A percentile compares a stretch with the other conserved stretches of the same genome.
Evolutionary conservation across 92 coral and sea anemone genomes (phyloP).

Genomic region (Zoanthus sociatus): DNA sequence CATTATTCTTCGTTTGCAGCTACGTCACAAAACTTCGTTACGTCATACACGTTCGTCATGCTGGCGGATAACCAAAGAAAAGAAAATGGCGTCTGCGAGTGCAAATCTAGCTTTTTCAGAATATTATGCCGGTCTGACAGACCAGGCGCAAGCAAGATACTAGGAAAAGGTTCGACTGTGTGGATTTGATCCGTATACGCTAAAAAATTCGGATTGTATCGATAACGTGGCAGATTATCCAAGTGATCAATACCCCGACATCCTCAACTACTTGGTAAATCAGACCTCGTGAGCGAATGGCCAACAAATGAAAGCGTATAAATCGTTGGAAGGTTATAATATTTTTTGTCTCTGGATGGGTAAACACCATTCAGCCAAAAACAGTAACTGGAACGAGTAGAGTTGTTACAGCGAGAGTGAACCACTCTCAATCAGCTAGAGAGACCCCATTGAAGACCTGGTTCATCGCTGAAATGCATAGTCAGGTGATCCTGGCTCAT

Average conservation of each 20-base stretch:
- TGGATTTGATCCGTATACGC: constrained; percentile 46
- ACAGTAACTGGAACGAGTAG: constrained; percentile 38
- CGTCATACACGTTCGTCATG: constrained; percentile 34
- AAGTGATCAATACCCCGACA: constrained; percentile 64
- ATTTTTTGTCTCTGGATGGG: constrained; percentile 71
- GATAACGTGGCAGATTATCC: constrained; percentile 53
- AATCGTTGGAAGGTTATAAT: constrained; percentile 64
- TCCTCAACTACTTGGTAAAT: constrained; percentile 61
- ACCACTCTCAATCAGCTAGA: constrained; percentile 51
- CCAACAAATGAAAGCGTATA: constrained; percentile 63
- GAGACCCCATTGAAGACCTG: constrained; percentile 65
- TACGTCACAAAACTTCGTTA: constrained; percentile 37
- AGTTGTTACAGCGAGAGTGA: constrained; percentile 65
- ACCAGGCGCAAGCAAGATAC: constrained; percentile 44
- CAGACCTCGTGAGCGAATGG: constrained; percentile 57
- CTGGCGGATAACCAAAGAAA: constrained; percentile 43
- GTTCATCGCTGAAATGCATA: constrained; percentile 53
- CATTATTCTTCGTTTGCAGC: constrained; percentile 33
- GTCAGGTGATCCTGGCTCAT: constrained; percentile 52
- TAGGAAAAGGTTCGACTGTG: constrained; percentile 37
- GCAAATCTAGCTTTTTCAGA: constrained; percentile 33
- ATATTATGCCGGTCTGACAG: constrained; percentile 31
- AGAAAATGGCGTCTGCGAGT: constrained; percentile 17
- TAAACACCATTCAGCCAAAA: constrained; percentile 50
- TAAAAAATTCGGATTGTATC: constrained; percentile 48